Evolutionary conservation across 2,888 invertebrate species (phyloP).

Genomic region (Leistus spinibarbis): DNA sequence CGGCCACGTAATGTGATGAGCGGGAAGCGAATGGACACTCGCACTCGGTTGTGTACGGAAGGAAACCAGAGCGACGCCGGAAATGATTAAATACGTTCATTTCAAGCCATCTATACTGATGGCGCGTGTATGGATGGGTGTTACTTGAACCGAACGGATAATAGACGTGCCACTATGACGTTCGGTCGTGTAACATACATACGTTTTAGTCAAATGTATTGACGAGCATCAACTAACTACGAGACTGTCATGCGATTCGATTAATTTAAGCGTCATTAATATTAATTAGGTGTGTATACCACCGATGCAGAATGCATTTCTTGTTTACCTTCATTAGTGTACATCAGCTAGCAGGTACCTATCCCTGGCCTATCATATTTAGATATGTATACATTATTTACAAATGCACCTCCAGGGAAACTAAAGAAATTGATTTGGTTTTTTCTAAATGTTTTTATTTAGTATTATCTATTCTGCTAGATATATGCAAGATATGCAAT

Average conservation of each 20-base stretch:
- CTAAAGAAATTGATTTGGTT: too few species aligned
- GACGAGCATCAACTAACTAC: background rate
- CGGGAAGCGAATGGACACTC: background rate
- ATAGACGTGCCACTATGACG: background rate
- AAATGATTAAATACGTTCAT: constrained; percentile 20
- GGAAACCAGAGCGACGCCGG: constrained; percentile 23
- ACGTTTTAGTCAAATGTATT: background rate
- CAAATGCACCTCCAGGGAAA: too few species aligned
- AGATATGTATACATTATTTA: too few species aligned
- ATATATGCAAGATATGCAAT: too few species aligned
- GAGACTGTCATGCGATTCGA: constrained; percentile 23
- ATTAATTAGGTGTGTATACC: constrained; percentile 20
- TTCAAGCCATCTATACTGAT: background rate
- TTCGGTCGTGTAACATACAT: background rate
- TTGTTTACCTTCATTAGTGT: background rate
- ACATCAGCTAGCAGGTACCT: background rate
- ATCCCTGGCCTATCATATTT: too few species aligned
- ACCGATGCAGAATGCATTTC: constrained; percentile 21
- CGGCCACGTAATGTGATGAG: background rate
- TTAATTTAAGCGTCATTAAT: constrained; percentile 35
- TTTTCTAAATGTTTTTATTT: too few species aligned
- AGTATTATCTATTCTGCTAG: too few species aligned
- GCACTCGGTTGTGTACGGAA: constrained; percentile 2
- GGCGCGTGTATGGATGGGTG: background rate
- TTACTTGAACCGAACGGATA: background rate